These are phyloP conservation scores for Alloscopus bannaensis DNA, from an alignment of 2,888 invertebrate genomes.

Conservation along the genomic window DNA sequence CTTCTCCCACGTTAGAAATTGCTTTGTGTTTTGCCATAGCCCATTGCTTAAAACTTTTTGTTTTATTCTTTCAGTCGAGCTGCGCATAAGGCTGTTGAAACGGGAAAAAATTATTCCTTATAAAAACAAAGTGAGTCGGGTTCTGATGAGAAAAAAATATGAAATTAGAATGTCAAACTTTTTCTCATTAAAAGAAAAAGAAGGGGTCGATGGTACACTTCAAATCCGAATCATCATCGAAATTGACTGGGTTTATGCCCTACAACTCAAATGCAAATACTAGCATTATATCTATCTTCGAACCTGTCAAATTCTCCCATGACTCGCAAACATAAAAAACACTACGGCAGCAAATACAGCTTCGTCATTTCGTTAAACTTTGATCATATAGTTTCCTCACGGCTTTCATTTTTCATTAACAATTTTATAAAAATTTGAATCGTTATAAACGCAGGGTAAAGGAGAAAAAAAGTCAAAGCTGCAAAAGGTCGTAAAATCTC, in stretches of 20 bases:
- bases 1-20: not conserved
- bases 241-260: conserved; percentile 23
- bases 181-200: conserved; percentile 53
- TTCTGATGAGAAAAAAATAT: conserved; percentile 17
- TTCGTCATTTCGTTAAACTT: not conserved
- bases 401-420: conserved; percentile 15
- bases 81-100: not conserved
- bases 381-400: not conserved
- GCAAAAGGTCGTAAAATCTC: no score
- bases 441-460: no score
- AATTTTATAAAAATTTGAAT: conserved; percentile 3
- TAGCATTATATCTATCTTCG: no score
- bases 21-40: not conserved
- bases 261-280: no score
- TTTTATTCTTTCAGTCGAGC: not conserved
- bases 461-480: no score
- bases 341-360: no score
- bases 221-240: conserved; percentile 34
- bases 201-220: conserved; percentile 33
- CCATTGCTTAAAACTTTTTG: conserved; percentile 5
- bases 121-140: not conserved
- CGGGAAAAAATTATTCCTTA: not conserved
- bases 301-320: no score
- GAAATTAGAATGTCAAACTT: conserved; percentile 64
- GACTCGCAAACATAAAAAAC: no score